Evolutionary conservation across 2,888 invertebrate genomes (phyloP), one percentile per base, ranked within the genome.

Genomic region (Drosophila peninsularis): DNA sequence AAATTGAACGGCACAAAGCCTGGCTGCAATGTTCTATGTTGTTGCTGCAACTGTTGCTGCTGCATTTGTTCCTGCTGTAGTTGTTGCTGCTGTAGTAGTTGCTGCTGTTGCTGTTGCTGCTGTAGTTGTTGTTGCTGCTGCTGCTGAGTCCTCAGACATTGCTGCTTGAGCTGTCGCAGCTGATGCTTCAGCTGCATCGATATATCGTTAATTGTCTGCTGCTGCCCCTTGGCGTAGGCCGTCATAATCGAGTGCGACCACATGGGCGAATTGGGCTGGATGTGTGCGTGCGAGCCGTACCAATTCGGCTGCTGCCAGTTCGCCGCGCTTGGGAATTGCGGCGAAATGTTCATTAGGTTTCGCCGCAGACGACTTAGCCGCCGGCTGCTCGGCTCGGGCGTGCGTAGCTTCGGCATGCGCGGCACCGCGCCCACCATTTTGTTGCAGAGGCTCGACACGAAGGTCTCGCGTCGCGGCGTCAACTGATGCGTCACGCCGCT

Each of bases 1-100:
- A 84, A 80, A 56, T 84, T 84, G 9, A 88, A 84, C 0, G 58
- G 61, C 1, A 3, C 19, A n/a, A 42, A 70, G 1, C 5, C 7
- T 11, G 0, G 17, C 9, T n/a, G 39, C 0, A 24, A 32, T 10
- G 19, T 3, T 11, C 13, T 45, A 1, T 37, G 17, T 2, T 41
- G 63, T 3, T 36, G 47, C 7, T 60, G 68, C 13, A 34, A 37
- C n/a, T 30, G 57, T 2, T 44, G 53, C 10, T 27, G 34, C 30
- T 63, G 68, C 17, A 34, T 60, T 17, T 55, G n/a, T 11, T 41
- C 21, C 4, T 19, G 10, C 7, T 5, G 47, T 21, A 34, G 62
- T 17, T 55, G n/a, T 11, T 41, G 27, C 4, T 19, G 10, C 7
- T 5, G 47, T 4, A 19, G 30, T 1, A 39, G 32, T 1, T 34